Evolutionary conservation across 2,888 invertebrate species (phyloP).

Genomic region (Myopa tessellatipennis): DNA sequence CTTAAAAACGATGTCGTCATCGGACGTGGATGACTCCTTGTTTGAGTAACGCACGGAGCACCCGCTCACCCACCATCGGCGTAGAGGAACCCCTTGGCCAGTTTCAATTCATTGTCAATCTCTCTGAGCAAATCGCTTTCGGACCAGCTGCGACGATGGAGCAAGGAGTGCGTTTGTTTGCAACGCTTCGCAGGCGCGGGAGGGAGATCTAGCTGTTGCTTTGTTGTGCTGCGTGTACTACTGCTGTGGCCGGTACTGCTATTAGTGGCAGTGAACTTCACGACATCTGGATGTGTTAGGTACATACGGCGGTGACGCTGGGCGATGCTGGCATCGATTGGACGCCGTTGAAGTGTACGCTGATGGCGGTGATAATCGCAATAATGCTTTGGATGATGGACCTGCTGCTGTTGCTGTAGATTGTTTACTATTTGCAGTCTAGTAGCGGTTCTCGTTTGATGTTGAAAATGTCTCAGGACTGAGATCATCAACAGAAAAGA

Average conservation of each 20-base stretch:
- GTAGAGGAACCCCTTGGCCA: conserved; percentile 75
- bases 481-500: conserved; percentile 2
- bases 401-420: conserved; percentile 37
- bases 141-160: conserved; percentile 67
- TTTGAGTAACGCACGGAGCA: neutral
- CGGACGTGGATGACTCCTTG: neutral
- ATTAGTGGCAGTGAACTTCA: neutral
- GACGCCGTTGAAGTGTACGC: conserved; percentile 6
- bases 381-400: conserved; percentile 25
- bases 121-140: conserved; percentile 73
- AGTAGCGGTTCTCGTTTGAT: conserved; percentile 17
- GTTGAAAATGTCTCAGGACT: conserved; percentile 24
- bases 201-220: neutral
- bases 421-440: conserved; percentile 35
- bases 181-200: conserved; percentile 37
- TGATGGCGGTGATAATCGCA: conserved; percentile 39
- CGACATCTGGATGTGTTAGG: neutral
- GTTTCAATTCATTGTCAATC: conserved; percentile 72
- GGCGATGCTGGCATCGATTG: neutral
- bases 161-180: conserved; percentile 65
- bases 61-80: conserved; percentile 62
- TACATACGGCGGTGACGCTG: neutral
- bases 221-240: neutral
- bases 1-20: neutral
- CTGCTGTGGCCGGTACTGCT: neutral